Evolutionary conservation across 1,140 invertebrate genomes (phyloP).

Genomic region (Mactra quadrangularis): DNA sequence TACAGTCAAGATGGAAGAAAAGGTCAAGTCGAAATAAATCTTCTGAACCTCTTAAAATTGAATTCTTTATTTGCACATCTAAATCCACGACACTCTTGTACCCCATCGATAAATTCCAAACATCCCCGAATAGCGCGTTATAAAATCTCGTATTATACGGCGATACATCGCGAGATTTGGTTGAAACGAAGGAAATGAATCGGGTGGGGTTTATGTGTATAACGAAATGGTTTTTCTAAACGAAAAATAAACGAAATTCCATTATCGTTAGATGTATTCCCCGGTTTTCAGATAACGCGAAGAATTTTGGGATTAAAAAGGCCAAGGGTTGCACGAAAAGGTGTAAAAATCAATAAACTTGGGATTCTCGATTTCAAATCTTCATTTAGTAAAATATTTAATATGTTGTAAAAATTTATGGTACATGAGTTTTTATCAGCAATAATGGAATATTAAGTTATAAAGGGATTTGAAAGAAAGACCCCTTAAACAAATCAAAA

Average conservation of each 20-base stretch:
- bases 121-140: slow-evolving; percentile 28
- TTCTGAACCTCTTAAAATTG: slow-evolving; percentile 58
- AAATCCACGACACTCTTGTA: slow-evolving; percentile 51
- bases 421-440: slow-evolving; percentile 31
- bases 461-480: slow-evolving; percentile 46
- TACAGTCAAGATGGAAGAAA: slow-evolving; percentile 35
- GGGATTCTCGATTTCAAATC: slow-evolving; percentile 16
- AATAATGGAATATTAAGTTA: slow-evolving; percentile 28
- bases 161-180: slow-evolving; percentile 39
- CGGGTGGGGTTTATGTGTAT: slow-evolving; percentile 46
- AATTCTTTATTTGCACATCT: slow-evolving; percentile 52
- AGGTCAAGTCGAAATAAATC: slow-evolving; percentile 57
- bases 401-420: slow-evolving; percentile 43
- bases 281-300: slow-evolving; percentile 38
- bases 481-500: neutral
- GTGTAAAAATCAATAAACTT: slow-evolving; percentile 52
- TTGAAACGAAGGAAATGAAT: slow-evolving; percentile 40
- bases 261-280: slow-evolving; percentile 5
- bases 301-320: slow-evolving; percentile 49
- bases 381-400: slow-evolving; percentile 49
- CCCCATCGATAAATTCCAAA: slow-evolving; percentile 45
- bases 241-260: slow-evolving; percentile 54
- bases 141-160: slow-evolving; percentile 31
- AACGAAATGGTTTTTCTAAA: slow-evolving; percentile 41
- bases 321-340: slow-evolving; percentile 48